These are phyloP conservation scores for Syngnathus floridae DNA, from an alignment of 2,113 vertebrate genomes.

Conservation along the genomic window DNA sequence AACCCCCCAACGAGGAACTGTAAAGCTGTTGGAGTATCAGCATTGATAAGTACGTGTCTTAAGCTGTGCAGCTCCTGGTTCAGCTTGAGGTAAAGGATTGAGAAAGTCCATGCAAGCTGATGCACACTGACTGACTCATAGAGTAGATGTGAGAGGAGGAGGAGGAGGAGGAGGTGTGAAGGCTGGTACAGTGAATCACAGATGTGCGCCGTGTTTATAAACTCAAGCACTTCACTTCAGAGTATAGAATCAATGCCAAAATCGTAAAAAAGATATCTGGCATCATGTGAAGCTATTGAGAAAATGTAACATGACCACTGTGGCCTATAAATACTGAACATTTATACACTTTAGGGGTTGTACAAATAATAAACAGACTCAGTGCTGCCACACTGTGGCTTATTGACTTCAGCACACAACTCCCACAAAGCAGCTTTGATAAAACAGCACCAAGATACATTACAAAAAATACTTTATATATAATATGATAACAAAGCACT, in stretches of 20 bases:
- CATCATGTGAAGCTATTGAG: background rate
- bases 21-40: background rate
- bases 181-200: background rate
- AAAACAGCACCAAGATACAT: conserved; percentile 52
- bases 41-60: background rate
- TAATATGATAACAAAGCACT: conserved; percentile 65
- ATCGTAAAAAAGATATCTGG: background rate
- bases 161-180: conserved; percentile 22
- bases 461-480: conserved; percentile 69
- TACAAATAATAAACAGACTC: conserved; percentile 23
- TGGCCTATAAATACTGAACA: background rate
- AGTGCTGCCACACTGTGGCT: conserved; percentile 63
- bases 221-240: background rate
- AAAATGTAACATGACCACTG: background rate
- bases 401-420: conserved; percentile 51
- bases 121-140: conserved; percentile 37
- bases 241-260: background rate
- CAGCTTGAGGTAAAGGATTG: conserved; percentile 10
- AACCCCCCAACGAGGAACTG: conserved; percentile 2
- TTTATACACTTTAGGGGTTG: background rate
- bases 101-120: conserved; percentile 1
- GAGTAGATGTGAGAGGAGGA: conserved; percentile 22
- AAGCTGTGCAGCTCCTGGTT: conserved; percentile 2
- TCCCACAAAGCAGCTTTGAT: conserved; percentile 25
- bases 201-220: conserved; percentile 5